Percentiles rank a stretch among this genome's conserved stretches.
Conservation (phyloP, 2,797 vertebrate species). For the Cynopterus sphinx region DNA sequence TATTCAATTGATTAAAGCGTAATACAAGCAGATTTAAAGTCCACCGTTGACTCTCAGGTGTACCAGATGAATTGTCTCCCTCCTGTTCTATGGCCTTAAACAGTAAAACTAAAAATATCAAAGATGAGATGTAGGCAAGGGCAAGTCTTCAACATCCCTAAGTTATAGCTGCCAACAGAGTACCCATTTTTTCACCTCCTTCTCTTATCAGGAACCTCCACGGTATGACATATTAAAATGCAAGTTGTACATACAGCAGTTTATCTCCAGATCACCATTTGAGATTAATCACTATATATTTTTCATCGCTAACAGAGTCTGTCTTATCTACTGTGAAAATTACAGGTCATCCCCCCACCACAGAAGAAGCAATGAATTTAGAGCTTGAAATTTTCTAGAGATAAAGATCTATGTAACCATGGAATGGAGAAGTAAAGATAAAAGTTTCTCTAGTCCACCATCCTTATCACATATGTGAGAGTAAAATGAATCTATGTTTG, state of each 20-base stretch:
- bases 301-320: background rate
- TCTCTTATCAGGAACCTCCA: background rate
- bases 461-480: background rate
- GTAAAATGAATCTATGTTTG: background rate
- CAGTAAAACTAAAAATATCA: background rate
- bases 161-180: background rate
- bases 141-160: background rate
- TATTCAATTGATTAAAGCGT: background rate
- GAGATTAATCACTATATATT: too few species aligned
- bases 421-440: background rate
- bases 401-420: background rate
- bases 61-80: background rate
- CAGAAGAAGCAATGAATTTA: background rate
- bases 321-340: background rate
- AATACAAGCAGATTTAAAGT: background rate
- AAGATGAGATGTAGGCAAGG: too few species aligned
- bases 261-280: background rate
- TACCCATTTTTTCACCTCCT: background rate
- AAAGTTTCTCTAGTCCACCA: background rate
- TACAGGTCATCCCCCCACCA: background rate
- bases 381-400: background rate
- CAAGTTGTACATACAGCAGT: background rate
- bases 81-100: background rate
- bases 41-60: background rate
- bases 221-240: accelerated